Percentiles rank a stretch among this genome's conserved stretches.
phyloP scores from a whole-genome alignment of 1,140 invertebrate genomes.

The Dryas iulia region DNA sequence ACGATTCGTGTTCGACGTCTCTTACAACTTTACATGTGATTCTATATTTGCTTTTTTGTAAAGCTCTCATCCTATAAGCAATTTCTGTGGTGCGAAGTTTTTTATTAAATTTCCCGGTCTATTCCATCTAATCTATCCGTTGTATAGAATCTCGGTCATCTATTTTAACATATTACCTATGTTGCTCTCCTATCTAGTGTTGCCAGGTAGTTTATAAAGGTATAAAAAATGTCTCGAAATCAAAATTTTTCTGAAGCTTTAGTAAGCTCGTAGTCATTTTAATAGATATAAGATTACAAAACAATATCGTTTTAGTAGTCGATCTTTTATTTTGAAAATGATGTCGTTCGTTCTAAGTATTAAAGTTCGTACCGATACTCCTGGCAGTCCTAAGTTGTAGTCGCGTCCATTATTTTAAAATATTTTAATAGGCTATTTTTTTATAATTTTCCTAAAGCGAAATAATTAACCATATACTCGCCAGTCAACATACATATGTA shows the following conservation, averaged over 20 bases:
- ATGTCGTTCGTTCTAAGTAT: neutral
- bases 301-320: neutral
- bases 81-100: slow-evolving; percentile 46
- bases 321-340: neutral
- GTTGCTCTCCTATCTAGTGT: neutral
- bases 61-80: slow-evolving; percentile 44
- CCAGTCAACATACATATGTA: slow-evolving; percentile 37
- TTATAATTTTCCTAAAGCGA: slow-evolving; percentile 8
- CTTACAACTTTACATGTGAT: slow-evolving; percentile 17
- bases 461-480: slow-evolving; percentile 7
- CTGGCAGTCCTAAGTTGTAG: neutral
- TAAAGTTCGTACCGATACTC: neutral
- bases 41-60: slow-evolving; percentile 37
- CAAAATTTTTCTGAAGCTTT: neutral
- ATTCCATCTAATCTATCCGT: slow-evolving; percentile 61
- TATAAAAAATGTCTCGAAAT: neutral
- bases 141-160: slow-evolving; percentile 61
- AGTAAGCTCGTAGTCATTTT: neutral
- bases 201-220: neutral
- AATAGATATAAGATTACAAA: neutral
- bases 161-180: neutral
- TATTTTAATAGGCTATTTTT: slow-evolving; percentile 14
- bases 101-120: slow-evolving; percentile 41
- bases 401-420: slow-evolving; percentile 20
- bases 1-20: slow-evolving; percentile 5